A percentile compares a stretch with the other conserved stretches of the same genome.
These are phyloP conservation scores for Arnoldichthys spilopterus DNA, from an alignment of 2,797 vertebrate species.

Conservation along the genomic window DNA sequence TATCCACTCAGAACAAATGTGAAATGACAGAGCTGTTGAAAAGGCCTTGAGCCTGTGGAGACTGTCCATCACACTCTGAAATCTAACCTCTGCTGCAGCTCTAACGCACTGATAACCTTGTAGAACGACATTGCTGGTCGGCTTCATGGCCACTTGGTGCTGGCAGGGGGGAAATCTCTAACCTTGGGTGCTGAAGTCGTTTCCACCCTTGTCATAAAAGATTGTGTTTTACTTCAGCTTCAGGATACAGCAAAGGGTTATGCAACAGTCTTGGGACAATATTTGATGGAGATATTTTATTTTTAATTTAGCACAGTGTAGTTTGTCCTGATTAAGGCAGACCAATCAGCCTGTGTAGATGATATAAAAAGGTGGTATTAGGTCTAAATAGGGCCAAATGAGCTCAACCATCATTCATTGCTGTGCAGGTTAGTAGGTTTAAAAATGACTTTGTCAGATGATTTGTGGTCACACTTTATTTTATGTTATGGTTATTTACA, in stretches of 20 bases:
- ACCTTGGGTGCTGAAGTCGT: constrained; percentile 15
- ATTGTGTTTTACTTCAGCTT: constrained; percentile 19
- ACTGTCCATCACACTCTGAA: constrained; percentile 55
- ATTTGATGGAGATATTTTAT: constrained; percentile 35
- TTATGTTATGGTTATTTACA: no score
- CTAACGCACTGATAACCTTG: constrained; percentile 67
- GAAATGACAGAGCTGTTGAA: constrained; percentile 61
- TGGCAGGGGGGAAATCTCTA: constrained; percentile 24
- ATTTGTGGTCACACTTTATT: no score
- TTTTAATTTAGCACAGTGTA: constrained; percentile 21
- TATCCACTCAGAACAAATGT: constrained; percentile 55
- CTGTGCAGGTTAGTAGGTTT: background rate
- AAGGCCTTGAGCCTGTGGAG: constrained; percentile 62
- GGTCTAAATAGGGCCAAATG: background rate
- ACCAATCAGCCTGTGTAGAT: constrained; percentile 9
- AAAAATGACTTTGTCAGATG: no score
- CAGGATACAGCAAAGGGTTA: constrained; percentile 8
- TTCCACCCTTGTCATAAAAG: constrained; percentile 29
- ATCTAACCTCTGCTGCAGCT: constrained; percentile 65
- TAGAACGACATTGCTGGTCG: constrained; percentile 62
- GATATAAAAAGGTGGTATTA: background rate
- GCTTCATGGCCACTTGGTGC: constrained; percentile 53
- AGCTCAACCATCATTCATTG: background rate
- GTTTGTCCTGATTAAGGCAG: constrained; percentile 24
- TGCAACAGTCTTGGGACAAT: constrained; percentile 24